phyloP scores from a whole-genome alignment of 2,797 vertebrate species.

The Microchirus variegatus region DNA sequence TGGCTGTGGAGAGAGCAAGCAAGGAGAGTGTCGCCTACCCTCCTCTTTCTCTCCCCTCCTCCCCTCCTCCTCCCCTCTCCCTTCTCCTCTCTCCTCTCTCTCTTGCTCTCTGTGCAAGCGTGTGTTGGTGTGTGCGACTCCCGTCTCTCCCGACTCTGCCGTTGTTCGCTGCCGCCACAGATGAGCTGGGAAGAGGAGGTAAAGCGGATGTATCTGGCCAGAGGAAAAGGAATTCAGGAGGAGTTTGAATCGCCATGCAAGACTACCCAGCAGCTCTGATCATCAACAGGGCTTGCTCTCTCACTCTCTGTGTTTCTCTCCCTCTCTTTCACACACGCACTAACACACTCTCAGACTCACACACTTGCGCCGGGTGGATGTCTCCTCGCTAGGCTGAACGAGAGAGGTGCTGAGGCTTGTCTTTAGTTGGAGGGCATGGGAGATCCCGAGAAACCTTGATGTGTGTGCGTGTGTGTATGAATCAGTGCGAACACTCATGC shows the following conservation, averaged over 20 bases:
- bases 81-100: constrained; percentile 28
- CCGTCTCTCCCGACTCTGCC: constrained; percentile 78
- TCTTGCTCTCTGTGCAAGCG: constrained; percentile 55
- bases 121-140: constrained; percentile 66
- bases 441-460: constrained; percentile 46
- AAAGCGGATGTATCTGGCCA: constrained; percentile 74
- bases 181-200: constrained; percentile 80
- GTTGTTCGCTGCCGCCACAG: constrained; percentile 83
- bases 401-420: constrained; percentile 82
- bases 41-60: constrained; percentile 9
- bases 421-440: constrained; percentile 67
- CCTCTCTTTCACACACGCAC: constrained; percentile 38
- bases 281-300: constrained; percentile 68
- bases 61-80: constrained; percentile 1
- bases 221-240: constrained; percentile 73
- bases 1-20: constrained; percentile 62
- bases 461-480: constrained; percentile 27
- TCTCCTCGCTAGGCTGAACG: constrained; percentile 77
- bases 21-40: constrained; percentile 54
- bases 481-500: constrained; percentile 37
- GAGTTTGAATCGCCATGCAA: constrained; percentile 70
- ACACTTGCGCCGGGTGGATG: constrained; percentile 73
- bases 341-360: constrained; percentile 57
- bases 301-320: constrained; percentile 3
- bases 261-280: constrained; percentile 71